phyloP scores from a whole-genome alignment of 2,113 vertebrate species.

The Rhinoderma darwinii region DNA sequence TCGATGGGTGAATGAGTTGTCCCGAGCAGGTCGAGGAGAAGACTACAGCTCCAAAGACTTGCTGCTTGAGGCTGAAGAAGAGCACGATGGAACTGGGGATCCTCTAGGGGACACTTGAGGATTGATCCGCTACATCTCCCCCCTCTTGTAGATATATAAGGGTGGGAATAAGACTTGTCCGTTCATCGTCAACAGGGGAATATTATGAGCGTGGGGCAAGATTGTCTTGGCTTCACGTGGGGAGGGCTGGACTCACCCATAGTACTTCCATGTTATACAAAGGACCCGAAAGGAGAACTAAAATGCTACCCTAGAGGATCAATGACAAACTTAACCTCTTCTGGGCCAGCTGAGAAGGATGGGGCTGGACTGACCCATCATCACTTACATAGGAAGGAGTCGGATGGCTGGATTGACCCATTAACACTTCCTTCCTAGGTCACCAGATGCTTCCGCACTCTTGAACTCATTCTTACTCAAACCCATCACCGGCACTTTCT shows the following conservation, averaged over 20 bases:
- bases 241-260: constrained; percentile 60
- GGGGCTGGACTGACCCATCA: constrained; percentile 52
- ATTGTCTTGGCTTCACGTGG: constrained; percentile 40
- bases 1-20: constrained; percentile 85
- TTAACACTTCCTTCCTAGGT: constrained; percentile 33
- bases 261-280: constrained; percentile 51
- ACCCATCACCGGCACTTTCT: constrained; percentile 57
- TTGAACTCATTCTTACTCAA: constrained; percentile 35
- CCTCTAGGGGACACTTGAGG: constrained; percentile 52
- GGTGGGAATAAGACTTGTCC: constrained; percentile 3
- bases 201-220: constrained; percentile 30
- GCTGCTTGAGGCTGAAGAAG: constrained; percentile 80
- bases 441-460: constrained; percentile 44
- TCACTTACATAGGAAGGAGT: neutral
- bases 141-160: neutral
- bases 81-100: constrained; percentile 72
- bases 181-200: constrained; percentile 51
- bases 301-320: constrained; percentile 3
- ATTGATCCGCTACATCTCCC: neutral
- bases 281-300: constrained; percentile 26
- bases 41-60: constrained; percentile 69
- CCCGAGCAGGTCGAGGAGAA: constrained; percentile 83
- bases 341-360: constrained; percentile 15
- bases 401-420: constrained; percentile 46
- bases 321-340: neutral